Conservation (phyloP, 1,140 invertebrate genomes). For the Caenorhabditis remanei region DNA sequence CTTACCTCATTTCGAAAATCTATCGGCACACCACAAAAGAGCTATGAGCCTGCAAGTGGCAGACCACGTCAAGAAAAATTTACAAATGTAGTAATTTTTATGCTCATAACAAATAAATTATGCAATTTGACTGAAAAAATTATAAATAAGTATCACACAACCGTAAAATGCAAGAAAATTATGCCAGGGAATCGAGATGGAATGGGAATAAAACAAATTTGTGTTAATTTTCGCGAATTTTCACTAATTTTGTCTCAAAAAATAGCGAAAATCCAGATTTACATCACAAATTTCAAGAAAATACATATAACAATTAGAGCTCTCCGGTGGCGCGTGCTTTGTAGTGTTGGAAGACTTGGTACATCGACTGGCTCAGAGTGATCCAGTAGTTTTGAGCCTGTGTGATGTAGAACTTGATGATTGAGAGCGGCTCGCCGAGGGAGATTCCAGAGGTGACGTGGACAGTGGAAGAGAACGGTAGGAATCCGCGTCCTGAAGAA, state of each 20-base stretch:
- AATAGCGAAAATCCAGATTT: no score
- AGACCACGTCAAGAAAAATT: no score
- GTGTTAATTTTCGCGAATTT: no score
- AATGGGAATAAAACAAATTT: not conserved
- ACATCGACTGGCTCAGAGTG: not conserved
- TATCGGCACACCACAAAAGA: no score
- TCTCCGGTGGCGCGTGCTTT: conserved; percentile 59
- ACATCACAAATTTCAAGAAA: no score
- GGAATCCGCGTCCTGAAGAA: conserved; percentile 61
- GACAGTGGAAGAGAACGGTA: conserved; percentile 62
- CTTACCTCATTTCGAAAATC: no score
- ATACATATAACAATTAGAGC: not conserved
- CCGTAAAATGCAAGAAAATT: conserved; percentile 7
- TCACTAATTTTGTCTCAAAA: no score
- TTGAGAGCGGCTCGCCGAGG: conserved; percentile 54
- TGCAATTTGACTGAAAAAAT: no score
- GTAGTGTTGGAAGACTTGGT: conserved; percentile 60
- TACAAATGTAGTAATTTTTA: no score
- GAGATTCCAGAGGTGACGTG: conserved; percentile 46
- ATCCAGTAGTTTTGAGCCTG: conserved; percentile 51
- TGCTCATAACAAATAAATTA: no score
- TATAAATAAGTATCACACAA: not conserved
- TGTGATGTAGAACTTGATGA: conserved; percentile 55
- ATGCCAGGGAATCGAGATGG: not conserved
- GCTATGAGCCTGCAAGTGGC: no score